Percentiles rank a stretch among this genome's conserved stretches.
Evolutionary conservation across 1,140 invertebrate species (phyloP).

Genomic region (Chlorops oryzae): DNA sequence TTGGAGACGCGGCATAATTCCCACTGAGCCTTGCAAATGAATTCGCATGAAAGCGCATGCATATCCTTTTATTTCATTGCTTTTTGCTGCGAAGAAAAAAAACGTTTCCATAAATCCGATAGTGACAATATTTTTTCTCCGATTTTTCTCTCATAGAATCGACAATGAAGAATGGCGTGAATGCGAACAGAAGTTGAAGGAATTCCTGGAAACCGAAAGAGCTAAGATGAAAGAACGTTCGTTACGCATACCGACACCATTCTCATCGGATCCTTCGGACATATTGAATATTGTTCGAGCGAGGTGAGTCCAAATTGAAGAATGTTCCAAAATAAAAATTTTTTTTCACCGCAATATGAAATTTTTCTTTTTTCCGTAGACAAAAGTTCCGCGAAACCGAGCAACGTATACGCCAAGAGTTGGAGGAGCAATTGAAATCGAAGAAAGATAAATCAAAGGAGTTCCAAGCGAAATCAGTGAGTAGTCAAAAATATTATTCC

Average conservation of each 20-base stretch:
- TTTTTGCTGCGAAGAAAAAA: too few relatives aligned
- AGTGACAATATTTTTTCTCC: not conserved
- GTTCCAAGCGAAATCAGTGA: constrained; percentile 5
- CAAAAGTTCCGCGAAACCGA: constrained; percentile 44
- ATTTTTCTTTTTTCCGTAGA: constrained; percentile 13
- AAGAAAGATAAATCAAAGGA: constrained; percentile 1
- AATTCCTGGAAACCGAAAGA: constrained; percentile 39
- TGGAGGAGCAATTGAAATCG: constrained; percentile 26
- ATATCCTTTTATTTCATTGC: too few relatives aligned
- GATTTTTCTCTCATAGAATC: constrained; percentile 21
- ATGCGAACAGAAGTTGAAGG: constrained; percentile 41
- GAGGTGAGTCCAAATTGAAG: constrained; percentile 20
- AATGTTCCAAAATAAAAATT: not conserved
- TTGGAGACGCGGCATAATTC: too few relatives aligned
- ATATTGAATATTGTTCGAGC: constrained; percentile 39
- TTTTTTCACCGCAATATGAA: not conserved
- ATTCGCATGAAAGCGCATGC: too few relatives aligned
- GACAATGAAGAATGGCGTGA: constrained; percentile 42
- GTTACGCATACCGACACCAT: constrained; percentile 28
- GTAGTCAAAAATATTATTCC: not conserved
- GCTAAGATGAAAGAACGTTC: constrained; percentile 43
- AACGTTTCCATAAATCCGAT: too few relatives aligned
- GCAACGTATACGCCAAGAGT: constrained; percentile 33
- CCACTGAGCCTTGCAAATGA: too few relatives aligned
- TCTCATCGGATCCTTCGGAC: constrained; percentile 37